Evolutionary conservation across 2,113 vertebrate genomes (phyloP).

Genomic region (Rhinopithecus roxellana): DNA sequence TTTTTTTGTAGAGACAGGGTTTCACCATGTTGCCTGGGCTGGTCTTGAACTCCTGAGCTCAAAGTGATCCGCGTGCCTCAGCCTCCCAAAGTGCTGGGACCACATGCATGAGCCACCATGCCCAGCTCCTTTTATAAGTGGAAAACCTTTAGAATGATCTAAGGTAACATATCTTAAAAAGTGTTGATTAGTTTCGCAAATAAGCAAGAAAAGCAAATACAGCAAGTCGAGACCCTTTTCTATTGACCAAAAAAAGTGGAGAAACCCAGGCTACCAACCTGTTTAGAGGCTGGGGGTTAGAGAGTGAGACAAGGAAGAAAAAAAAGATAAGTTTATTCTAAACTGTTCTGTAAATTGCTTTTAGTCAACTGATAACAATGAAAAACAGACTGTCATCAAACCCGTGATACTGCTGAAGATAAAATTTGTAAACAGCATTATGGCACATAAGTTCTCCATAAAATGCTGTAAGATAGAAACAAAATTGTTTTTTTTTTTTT

Average conservation of each 20-base stretch:
- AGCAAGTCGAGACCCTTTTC: not conserved
- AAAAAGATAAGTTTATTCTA: constrained; percentile 3
- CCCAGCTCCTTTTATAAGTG: not conserved
- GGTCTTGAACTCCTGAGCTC: too few species aligned
- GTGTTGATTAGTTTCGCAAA: constrained; percentile 26
- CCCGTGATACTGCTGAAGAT: not conserved
- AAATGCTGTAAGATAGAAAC: constrained; percentile 22
- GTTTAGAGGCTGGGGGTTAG: not conserved
- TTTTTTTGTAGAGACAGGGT: too few species aligned
- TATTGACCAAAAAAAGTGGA: not conserved
- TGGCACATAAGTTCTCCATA: not conserved
- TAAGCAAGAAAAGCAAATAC: constrained; percentile 29
- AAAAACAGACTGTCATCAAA: constrained; percentile 17
- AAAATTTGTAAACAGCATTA: not conserved
- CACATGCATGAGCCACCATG: too few species aligned
- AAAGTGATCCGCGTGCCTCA: too few species aligned
- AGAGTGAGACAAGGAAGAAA: not conserved
- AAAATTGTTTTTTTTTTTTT: constrained; percentile 37
- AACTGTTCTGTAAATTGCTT: constrained; percentile 8
- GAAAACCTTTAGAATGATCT: constrained; percentile 12
- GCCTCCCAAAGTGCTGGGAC: too few species aligned
- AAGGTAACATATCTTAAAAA: constrained; percentile 33
- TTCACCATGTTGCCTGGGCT: too few species aligned
- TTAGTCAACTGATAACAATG: not conserved
- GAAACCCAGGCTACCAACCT: not conserved